Evolutionary conservation across 35 echinoderm and acorn worm species (phyloP).

Genomic region (Ophiothrix spiculata): DNA sequence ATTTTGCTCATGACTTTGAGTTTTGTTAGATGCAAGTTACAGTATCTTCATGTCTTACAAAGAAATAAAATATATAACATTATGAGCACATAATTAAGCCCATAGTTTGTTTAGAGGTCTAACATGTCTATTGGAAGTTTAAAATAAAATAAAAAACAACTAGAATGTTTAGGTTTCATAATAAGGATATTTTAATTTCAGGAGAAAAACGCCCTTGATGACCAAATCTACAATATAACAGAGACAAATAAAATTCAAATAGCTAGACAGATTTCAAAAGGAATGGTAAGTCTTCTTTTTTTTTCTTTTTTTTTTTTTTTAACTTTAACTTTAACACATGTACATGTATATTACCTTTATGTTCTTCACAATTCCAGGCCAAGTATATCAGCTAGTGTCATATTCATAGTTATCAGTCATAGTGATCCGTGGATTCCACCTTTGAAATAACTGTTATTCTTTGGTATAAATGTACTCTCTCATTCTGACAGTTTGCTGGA

Average conservation of each 20-base stretch:
- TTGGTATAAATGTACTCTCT: not conserved
- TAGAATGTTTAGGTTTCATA: not conserved
- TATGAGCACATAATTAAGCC: not conserved
- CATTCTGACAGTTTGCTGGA: no score
- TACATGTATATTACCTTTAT: no score
- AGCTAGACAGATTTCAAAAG: slow-evolving; percentile 69
- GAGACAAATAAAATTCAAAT: slow-evolving; percentile 61
- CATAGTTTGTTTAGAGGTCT: not conserved
- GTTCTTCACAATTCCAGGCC: no score
- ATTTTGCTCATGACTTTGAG: no score
- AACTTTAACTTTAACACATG: not conserved
- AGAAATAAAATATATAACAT: no score
- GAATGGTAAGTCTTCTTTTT: slow-evolving; percentile 66
- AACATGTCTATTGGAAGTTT: not conserved
- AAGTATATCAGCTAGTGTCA: no score
- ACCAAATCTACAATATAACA: slow-evolving; percentile 52
- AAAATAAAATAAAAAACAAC: not conserved
- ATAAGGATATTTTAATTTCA: not conserved
- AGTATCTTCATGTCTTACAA: no score
- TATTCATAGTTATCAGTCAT: no score
- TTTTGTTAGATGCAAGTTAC: no score
- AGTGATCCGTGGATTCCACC: not conserved
- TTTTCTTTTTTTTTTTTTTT: not conserved
- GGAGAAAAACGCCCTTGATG: slow-evolving; percentile 38
- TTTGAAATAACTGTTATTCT: not conserved